These are phyloP conservation scores for Rhimphoctona megacephalus DNA, from an alignment of 2,888 invertebrate species.

Conservation along the genomic window DNA sequence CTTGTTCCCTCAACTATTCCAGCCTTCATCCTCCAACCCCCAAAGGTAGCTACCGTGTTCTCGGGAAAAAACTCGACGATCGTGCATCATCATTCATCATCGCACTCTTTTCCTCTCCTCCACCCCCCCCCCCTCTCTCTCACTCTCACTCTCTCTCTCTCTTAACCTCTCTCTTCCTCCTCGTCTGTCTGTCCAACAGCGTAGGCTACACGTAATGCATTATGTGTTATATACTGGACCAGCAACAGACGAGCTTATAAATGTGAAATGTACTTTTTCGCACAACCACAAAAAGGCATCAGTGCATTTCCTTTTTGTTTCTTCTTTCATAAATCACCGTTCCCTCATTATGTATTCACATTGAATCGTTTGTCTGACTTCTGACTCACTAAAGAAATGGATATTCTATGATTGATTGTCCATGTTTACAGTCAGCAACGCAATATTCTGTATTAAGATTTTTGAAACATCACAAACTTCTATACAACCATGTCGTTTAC, in stretches of 20 bases:
- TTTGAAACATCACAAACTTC: background rate
- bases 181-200: constrained; percentile 51
- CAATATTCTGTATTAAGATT: background rate
- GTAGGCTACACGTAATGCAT: constrained; percentile 63
- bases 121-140: constrained; percentile 36
- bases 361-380: constrained; percentile 45
- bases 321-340: constrained; percentile 42
- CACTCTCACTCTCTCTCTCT: constrained; percentile 41
- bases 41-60: constrained; percentile 27
- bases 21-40: background rate
- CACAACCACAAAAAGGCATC: constrained; percentile 38
- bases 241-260: constrained; percentile 53
- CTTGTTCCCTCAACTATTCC: constrained; percentile 42
- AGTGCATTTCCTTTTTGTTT: constrained; percentile 20
- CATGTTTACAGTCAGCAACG: background rate
- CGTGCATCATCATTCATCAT: constrained; percentile 69
- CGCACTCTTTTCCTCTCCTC: constrained; percentile 45
- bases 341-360: constrained; percentile 39
- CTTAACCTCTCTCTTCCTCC: constrained; percentile 36
- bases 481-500: background rate
- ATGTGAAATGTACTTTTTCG: constrained; percentile 61
- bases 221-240: constrained; percentile 51
- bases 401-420: constrained; percentile 28
- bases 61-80: constrained; percentile 60
- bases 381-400: constrained; percentile 10